Evolutionary conservation across 2,797 vertebrate species (phyloP), one percentile per base, ranked within the genome.

Genomic region (Neoniphon sammara): DNA sequence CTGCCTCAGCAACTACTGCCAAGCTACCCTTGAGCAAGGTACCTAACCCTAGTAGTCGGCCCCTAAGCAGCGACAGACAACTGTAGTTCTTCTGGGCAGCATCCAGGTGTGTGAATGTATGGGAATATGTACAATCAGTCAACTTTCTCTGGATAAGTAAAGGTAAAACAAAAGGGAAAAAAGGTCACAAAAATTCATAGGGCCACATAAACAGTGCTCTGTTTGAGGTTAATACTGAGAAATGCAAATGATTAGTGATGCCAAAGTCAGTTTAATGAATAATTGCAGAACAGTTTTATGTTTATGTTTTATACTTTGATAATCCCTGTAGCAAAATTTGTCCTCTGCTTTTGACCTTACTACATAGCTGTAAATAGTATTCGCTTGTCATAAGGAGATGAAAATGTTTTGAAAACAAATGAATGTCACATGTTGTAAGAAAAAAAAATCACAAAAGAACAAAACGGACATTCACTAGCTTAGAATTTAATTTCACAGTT

Each of bases 1-100:
- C 36, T 71, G 52, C 18, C 7, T 31, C 17, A 78, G 53, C 34
- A 18, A 78, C 65, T 9, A 46, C 44, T 46, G 12, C 44, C 15
- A 15, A 27, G 18, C 39, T 50, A 36, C 31, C 62, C 57, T 57
- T 25, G 47, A 66, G 31, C 54, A 58, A 56, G 14, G 44, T 55
- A 60, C 30, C 25, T 46, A 27, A 47, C 27, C 53, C n/a, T 7
- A 20, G n/a, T 50, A 2, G 47, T 7, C 5, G 44, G 44, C 15
- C 14, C 36, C 11, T 7, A 1, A 36, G 9, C 34, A 36, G 34
- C 7, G 4, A 7, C 7, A 7, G 34, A 7, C 2, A 39, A 12
- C 36, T 39, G 36, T 2, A 12, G 11, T 12, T 39, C 9, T 39
- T 11, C 9, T 39, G 36, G 36, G 36, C 36, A 39, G 36, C 36